These are phyloP conservation scores for Latrodectus geometricus DNA, from an alignment of 1,140 invertebrate genomes.

Conservation along the genomic window DNA sequence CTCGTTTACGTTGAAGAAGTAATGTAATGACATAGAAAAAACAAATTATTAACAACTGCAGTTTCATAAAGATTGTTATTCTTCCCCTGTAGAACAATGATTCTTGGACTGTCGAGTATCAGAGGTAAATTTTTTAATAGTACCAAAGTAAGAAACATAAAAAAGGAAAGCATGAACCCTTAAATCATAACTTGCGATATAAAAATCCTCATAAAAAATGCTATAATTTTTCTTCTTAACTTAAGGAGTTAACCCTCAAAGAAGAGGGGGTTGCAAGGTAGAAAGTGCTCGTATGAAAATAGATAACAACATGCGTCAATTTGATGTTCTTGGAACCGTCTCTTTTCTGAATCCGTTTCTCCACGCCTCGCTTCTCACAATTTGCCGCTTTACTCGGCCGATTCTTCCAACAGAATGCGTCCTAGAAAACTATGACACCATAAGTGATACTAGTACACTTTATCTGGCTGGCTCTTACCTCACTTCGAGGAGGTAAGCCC, in stretches of 20 bases:
- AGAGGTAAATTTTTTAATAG: neutral
- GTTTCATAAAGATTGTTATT: neutral
- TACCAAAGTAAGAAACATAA: neutral
- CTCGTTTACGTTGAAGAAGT: too few relatives aligned
- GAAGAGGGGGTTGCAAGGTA: neutral
- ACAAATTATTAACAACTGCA: neutral
- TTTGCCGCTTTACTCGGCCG: slow-evolving; percentile 28
- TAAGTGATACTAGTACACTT: slow-evolving; percentile 1
- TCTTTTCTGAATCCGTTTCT: slow-evolving; percentile 29
- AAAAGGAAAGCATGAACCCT: neutral
- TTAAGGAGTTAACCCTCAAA: neutral
- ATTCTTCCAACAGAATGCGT: slow-evolving; percentile 1
- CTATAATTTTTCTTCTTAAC: neutral
- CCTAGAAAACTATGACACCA: slow-evolving; percentile 40
- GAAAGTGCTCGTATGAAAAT: slow-evolving; percentile 9
- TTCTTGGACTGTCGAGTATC: neutral
- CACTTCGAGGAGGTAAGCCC: too few relatives aligned
- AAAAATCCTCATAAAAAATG: neutral
- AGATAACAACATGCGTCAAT: neutral
- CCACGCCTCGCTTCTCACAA: slow-evolving; percentile 25
- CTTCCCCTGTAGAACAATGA: neutral
- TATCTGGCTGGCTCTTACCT: neutral
- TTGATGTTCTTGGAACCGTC: slow-evolving; percentile 14
- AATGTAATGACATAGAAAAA: neutral
- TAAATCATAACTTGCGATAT: neutral